A percentile compares a stretch with the other conserved stretches of the same genome.
Conservation (phyloP, 2,888 invertebrate species). For the Luffia ferchaultella region DNA sequence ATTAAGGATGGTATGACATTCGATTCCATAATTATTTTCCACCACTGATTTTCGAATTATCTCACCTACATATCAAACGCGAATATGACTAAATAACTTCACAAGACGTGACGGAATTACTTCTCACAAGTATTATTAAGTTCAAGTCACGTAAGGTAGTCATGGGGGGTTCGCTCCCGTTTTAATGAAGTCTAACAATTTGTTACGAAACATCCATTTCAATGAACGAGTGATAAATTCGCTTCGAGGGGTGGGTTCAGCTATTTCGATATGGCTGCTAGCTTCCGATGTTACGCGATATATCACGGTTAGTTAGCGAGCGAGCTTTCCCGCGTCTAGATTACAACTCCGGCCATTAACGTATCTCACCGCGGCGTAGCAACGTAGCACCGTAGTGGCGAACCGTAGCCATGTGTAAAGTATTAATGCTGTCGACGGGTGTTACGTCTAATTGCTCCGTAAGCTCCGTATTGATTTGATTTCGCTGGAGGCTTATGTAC, state of each 20-base stretch:
- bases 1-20: too few species aligned
- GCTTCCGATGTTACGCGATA: neutral
- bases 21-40: too few species aligned
- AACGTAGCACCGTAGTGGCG: neutral
- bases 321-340: slow-evolving; percentile 5
- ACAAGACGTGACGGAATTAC: too few species aligned
- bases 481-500: neutral
- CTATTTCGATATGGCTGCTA: neutral
- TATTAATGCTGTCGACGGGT: slow-evolving; percentile 22
- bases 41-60: too few species aligned
- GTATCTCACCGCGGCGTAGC: slow-evolving; percentile 22
- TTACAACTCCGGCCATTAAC: slow-evolving; percentile 31
- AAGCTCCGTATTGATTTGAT: slow-evolving; percentile 23
- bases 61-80: too few species aligned
- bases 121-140: too few species aligned
- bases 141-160: neutral
- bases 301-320: neutral
- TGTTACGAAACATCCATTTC: neutral
- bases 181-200: neutral
- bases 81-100: too few species aligned
- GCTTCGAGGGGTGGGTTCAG: neutral
- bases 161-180: neutral
- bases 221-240: neutral
- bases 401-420: slow-evolving; percentile 14
- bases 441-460: slow-evolving; percentile 21